A percentile compares a stretch with the other conserved stretches of the same genome.
Conservation (phyloP, 92 coral and sea anemone species). For the Isaurus tuberculatus region DNA sequence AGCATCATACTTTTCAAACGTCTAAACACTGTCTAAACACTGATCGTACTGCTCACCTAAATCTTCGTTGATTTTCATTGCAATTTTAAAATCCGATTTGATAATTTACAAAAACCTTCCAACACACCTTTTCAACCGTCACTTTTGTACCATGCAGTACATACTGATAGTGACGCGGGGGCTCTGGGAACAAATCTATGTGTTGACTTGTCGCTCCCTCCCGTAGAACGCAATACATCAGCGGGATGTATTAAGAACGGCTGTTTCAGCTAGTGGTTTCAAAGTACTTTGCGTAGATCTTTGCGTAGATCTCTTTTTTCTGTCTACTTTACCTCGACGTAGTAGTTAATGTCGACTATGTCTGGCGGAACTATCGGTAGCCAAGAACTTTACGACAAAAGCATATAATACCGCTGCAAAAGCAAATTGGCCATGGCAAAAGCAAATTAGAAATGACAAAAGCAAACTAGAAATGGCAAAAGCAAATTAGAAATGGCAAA, state of each 20-base stretch:
- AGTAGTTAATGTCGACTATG: not conserved
- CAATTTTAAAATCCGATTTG: too few relatives aligned
- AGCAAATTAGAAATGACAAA: too few relatives aligned
- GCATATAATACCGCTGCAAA: too few relatives aligned
- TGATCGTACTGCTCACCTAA: not conserved
- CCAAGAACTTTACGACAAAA: too few relatives aligned
- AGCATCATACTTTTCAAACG: not conserved
- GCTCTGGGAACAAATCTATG: not conserved
- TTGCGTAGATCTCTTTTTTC: conserved; percentile 6
- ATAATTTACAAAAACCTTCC: not conserved
- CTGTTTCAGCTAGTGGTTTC: not conserved
- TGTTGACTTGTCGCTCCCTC: not conserved
- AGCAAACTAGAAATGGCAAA: too few relatives aligned
- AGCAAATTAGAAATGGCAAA: too few relatives aligned
- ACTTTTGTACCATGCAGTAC: conserved; percentile 5
- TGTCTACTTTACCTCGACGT: not conserved
- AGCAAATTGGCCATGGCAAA: too few relatives aligned
- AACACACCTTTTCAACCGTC: not conserved
- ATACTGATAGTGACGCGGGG: not conserved
- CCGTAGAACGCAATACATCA: not conserved
- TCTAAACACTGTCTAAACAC: not conserved
- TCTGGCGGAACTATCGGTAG: not conserved
- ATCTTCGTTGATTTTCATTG: not conserved
- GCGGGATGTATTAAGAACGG: not conserved
- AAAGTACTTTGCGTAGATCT: too few relatives aligned